Base-by-base conservation (phyloP, 1,140 invertebrate genomes). In the Uloborus diversus region DNA sequence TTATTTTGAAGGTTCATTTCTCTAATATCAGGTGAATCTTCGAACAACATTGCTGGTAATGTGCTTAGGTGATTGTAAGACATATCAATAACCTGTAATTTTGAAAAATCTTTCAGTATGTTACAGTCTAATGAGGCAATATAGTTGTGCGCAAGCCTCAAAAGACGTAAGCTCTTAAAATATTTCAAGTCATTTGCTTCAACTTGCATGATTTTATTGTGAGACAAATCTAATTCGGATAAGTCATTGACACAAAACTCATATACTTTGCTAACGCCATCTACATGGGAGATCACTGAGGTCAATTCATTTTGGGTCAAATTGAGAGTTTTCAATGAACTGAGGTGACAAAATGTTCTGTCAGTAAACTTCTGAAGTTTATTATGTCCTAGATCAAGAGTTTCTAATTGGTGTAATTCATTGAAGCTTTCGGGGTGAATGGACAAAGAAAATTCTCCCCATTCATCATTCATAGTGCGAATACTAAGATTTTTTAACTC, bases 1-100 rank as follows among this genome's bases (percentile, higher is more conserved):
- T 96, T 96, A 86, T 96, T 95, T 85, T 94, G 92, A 83, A 96
- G 86, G 85, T 94, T 92, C 82, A 96, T 90, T 88, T 95, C 94
- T 81, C 49, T 68, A 65, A 96, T 86, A 83, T 94, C 92, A 81
- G 91, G 89, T 37, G 91, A 92, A 80, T 91, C 91, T 9, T 83
- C 81, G 57, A 96, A 96, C 32, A 96, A 84, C 1, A 91, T 91
- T 82, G 93, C 91, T 0, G 94, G 94, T 83, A 96, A 84, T 0
- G 90, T 90, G 73, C 91, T 90, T 82, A 97, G 86, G 66, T 90
- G 90, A 85, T 96, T 96, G 85, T 92, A 91, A 59, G 94, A 94
- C 85, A 95, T 89, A 87, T 97, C 95, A 23, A 97, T 89, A 25
- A 93, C 90, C 81, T 92, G 89, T 81, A 96, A 87, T 30, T 91